These are phyloP conservation scores for Brachylomia viminalis DNA, from an alignment of 2,888 invertebrate genomes.

Conservation along the genomic window DNA sequence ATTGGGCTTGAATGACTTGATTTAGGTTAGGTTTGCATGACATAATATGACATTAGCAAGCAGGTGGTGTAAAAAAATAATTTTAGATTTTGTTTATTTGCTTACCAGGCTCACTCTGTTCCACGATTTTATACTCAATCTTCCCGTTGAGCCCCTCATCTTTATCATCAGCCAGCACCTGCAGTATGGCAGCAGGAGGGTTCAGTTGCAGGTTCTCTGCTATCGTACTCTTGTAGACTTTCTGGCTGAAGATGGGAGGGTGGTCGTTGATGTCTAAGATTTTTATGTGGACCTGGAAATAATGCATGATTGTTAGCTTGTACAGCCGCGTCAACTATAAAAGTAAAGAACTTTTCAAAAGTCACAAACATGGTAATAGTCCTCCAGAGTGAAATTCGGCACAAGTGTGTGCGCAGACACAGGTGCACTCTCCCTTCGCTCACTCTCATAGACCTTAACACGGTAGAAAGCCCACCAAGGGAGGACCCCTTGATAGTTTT, in stretches of 20 bases:
- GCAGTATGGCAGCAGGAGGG: constrained; percentile 95
- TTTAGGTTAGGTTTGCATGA: too few relatives aligned
- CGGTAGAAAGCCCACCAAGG: not conserved
- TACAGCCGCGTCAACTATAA: too few relatives aligned
- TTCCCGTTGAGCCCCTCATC: constrained; percentile 95
- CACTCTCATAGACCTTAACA: not conserved
- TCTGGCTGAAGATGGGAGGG: constrained; percentile 94
- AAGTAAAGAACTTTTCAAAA: too few relatives aligned
- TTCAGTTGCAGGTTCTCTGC: constrained; percentile 95
- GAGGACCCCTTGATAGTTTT: not conserved
- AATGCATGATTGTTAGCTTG: not conserved
- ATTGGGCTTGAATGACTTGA: too few relatives aligned
- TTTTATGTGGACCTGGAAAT: constrained; percentile 92
- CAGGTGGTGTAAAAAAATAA: too few relatives aligned
- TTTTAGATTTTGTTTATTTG: not conserved
- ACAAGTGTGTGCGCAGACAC: not conserved
- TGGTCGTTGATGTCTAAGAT: constrained; percentile 97
- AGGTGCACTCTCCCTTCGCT: not conserved
- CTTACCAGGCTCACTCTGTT: constrained; percentile 84
- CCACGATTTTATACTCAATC: constrained; percentile 93
- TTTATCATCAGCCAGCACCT: constrained; percentile 95
- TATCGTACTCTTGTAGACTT: constrained; percentile 94
- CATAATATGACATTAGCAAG: too few relatives aligned
- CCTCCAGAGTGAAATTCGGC: too few relatives aligned
- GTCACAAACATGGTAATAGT: not conserved